These are phyloP conservation scores for Camponotus pennsylvanicus DNA, from an alignment of 1,140 invertebrate genomes.

Conservation along the genomic window DNA sequence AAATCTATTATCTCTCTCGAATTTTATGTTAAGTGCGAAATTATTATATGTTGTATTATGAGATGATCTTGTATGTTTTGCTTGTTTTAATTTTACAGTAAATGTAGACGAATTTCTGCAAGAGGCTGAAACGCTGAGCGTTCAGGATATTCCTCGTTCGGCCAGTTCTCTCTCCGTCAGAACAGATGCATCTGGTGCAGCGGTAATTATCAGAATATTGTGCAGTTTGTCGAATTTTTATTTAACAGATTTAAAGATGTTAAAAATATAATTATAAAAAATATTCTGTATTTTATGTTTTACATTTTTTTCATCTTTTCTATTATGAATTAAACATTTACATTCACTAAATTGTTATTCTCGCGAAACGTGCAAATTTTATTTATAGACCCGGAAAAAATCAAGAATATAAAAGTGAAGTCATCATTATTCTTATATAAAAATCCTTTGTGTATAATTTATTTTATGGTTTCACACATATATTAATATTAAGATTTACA, in stretches of 20 bases:
- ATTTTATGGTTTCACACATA: background rate
- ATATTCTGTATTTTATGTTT: background rate
- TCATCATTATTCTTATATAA: background rate
- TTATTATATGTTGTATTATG: background rate
- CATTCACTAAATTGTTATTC: too few relatives aligned
- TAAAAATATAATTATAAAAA: background rate
- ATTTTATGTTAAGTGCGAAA: too few relatives aligned
- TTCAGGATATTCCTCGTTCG: slow-evolving; percentile 94
- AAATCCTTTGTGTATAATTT: background rate
- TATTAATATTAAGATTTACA: too few relatives aligned
- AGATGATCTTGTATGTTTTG: too few relatives aligned
- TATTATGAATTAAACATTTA: too few relatives aligned
- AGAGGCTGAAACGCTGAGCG: slow-evolving; percentile 93
- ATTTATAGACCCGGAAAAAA: too few relatives aligned
- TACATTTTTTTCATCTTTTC: background rate
- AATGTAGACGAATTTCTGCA: slow-evolving; percentile 97
- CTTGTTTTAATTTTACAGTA: slow-evolving; percentile 87
- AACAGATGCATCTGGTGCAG: slow-evolving; percentile 92
- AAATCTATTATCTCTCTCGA: too few relatives aligned
- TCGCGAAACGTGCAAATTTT: too few relatives aligned
- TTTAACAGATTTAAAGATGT: background rate
- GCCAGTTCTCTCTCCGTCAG: slow-evolving; percentile 93
- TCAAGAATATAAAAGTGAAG: too few relatives aligned
- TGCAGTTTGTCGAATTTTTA: background rate
- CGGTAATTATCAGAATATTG: slow-evolving; percentile 85